phyloP scores from a whole-genome alignment of 2,797 vertebrate species.

The Acrocephalus scirpaceus region DNA sequence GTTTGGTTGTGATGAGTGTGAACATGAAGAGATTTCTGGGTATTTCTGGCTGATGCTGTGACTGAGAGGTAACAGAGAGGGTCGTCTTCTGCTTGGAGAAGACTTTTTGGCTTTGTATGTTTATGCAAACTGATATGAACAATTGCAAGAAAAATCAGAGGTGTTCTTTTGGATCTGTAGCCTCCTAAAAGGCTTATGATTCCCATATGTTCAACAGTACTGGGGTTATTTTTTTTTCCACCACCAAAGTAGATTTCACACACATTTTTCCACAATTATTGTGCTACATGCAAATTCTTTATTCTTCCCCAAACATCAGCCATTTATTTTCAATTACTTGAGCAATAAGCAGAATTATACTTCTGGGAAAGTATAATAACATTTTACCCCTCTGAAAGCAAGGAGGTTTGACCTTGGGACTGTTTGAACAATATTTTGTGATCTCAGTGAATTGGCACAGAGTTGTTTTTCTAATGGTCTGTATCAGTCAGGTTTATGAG shows the following conservation, averaged over 20 bases:
- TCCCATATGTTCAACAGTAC: background rate
- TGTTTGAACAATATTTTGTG: background rate
- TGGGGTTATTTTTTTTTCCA: background rate
- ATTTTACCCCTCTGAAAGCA: constrained; percentile 11
- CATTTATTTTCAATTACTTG: constrained; percentile 11
- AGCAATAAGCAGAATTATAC: background rate
- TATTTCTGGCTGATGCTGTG: background rate
- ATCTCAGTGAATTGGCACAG: background rate
- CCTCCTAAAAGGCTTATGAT: background rate
- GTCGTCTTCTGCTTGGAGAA: background rate
- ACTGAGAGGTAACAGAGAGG: background rate
- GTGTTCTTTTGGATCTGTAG: background rate
- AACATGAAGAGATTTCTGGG: background rate
- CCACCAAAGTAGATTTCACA: background rate
- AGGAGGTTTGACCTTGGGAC: background rate
- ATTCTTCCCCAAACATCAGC: background rate
- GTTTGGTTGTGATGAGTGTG: background rate
- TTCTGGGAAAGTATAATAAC: background rate
- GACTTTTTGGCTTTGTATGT: background rate
- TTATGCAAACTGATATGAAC: background rate
- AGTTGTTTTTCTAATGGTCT: background rate
- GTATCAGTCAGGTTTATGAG: background rate
- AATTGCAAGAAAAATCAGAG: background rate
- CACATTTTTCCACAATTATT: background rate
- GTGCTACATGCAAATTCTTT: background rate